Evolutionary conservation across 2,113 vertebrate genomes (phyloP), one percentile per base, ranked within the genome.

Genomic region (Prinia subflava): DNA sequence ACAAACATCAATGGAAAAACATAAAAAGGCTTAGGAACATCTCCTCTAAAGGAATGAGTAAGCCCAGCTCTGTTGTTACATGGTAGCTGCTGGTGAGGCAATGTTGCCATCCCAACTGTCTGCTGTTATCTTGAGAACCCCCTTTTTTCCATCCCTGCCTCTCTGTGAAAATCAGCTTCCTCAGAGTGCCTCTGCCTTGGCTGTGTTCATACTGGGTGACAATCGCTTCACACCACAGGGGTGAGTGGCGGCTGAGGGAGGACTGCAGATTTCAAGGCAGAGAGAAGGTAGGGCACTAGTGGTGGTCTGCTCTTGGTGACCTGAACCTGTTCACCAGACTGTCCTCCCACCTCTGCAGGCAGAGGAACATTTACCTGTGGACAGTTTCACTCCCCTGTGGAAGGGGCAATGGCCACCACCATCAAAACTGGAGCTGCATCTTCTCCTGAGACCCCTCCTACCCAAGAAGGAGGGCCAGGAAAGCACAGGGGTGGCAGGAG

Each of bases 141-240:
- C 21, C 7, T 75, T 92, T 90, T 96, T 96, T 86, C 85, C 82
- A 81, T 60, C 44, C 6, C 2, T 80, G 44, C 15, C 30, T 70
- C 19, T 21, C 25, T 52, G 11, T 4, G 14, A 69, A 90, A 85
- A 79, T 62, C 68, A 83, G 15, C 12, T 37, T 85, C 35, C 55
- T 73, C 41, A 53, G 22, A 17, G 23, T 44, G 67, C 33, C 35
- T 11, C 52, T 55, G 42, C 18, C 64, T 75, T 44, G 69, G 25
- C n/a, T 5, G 0, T 10, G 30, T 47, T 81, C 56, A 4, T 0
- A 1, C 15, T 50, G 2, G 10, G 15, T 76, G 62, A 28, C 25
- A 64, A 5, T 52, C 0, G 0, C 23, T 17, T 42, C 0, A 0
- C 23, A 33, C 31, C 28, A 53, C 31, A 35, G 56, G 69, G 22